Percentiles rank a stretch among this genome's conserved stretches.
phyloP scores from a whole-genome alignment of 2,888 invertebrate genomes.

The Campoplex nolae region DNA sequence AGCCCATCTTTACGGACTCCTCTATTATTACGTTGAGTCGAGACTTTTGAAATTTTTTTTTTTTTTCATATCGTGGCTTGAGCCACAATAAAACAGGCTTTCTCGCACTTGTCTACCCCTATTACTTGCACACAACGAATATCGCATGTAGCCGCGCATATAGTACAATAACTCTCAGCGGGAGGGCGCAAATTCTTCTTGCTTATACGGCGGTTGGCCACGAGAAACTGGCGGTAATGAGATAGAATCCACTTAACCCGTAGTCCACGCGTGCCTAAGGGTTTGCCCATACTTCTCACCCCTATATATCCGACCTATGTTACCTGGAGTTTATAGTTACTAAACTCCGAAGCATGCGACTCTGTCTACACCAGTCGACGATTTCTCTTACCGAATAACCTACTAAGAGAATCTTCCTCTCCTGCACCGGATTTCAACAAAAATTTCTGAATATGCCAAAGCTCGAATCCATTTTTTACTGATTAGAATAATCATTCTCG shows the following conservation, averaged over 20 bases:
- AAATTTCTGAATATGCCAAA: neutral
- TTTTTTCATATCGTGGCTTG: neutral
- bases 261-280: constrained; percentile 79
- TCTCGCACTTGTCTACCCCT: neutral
- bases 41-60: constrained; percentile 1
- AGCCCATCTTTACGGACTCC: constrained; percentile 61
- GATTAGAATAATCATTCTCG: neutral
- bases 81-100: constrained; percentile 23
- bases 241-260: constrained; percentile 80
- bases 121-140: neutral
- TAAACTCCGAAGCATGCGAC: constrained; percentile 69
- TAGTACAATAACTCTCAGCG: constrained; percentile 38
- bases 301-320: constrained; percentile 40
- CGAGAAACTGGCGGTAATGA: constrained; percentile 76
- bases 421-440: neutral
- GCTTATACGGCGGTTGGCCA: constrained; percentile 66
- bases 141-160: neutral
- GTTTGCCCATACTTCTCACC: constrained; percentile 64
- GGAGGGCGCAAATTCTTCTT: constrained; percentile 63
- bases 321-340: constrained; percentile 74
- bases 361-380: constrained; percentile 15
- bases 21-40: constrained; percentile 74
- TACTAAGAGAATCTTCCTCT: constrained; percentile 29
- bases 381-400: constrained; percentile 37
- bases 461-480: neutral